Evolutionary conservation across 2,888 invertebrate genomes (phyloP).

Genomic region (Acleris literana): DNA sequence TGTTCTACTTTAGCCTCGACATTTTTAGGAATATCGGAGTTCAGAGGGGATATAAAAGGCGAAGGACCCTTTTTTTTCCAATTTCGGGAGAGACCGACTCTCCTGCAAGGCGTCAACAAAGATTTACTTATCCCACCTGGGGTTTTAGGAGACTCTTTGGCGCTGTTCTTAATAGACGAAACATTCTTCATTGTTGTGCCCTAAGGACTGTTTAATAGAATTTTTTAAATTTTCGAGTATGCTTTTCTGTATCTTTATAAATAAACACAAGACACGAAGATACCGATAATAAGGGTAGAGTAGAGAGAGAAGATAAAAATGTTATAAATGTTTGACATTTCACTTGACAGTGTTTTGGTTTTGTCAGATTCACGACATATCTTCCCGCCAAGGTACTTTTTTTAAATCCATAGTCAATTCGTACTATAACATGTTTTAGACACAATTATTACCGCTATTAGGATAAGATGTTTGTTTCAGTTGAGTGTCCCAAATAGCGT

Average conservation of each 20-base stretch:
- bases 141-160: constrained; percentile 69
- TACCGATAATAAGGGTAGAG: not conserved
- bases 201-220: constrained; percentile 1
- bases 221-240: not conserved
- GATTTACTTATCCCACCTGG: constrained; percentile 80
- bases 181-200: constrained; percentile 55
- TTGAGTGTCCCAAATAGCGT: not conserved
- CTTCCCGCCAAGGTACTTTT: constrained; percentile 29
- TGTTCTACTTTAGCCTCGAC: constrained; percentile 46
- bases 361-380: constrained; percentile 9
- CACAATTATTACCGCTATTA: not conserved
- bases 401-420: constrained; percentile 8
- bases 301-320: too few relatives aligned
- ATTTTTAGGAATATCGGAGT: constrained; percentile 38
- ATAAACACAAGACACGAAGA: constrained; percentile 22
- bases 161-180: constrained; percentile 53
- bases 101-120: constrained; percentile 79
- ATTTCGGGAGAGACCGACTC: constrained; percentile 79
- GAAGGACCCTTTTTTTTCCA: constrained; percentile 67
- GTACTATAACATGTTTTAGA: not conserved
- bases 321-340: not conserved
- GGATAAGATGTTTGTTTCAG: too few relatives aligned
- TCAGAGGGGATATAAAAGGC: constrained; percentile 71
- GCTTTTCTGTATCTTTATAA: constrained; percentile 19
- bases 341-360: too few relatives aligned